phyloP scores from a whole-genome alignment of 2,888 invertebrate genomes.

The Trachelus stipa region DNA sequence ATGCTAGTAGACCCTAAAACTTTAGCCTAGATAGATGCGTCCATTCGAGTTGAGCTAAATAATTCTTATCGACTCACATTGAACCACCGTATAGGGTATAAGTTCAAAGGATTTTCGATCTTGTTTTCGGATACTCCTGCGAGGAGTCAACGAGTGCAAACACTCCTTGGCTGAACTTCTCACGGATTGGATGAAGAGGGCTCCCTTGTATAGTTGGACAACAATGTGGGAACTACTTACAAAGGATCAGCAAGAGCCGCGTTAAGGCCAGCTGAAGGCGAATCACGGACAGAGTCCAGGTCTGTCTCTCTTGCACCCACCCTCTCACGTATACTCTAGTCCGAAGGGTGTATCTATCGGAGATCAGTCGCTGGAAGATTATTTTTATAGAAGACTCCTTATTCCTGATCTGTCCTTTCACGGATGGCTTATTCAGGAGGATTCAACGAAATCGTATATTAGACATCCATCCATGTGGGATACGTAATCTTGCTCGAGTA shows the following conservation, averaged over 20 bases:
- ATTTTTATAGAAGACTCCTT: conserved; percentile 49
- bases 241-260: conserved; percentile 37
- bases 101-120: neutral
- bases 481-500: conserved; percentile 5
- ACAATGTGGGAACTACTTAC: conserved; percentile 30
- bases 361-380: conserved; percentile 54
- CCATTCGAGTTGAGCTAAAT: neutral
- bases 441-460: conserved; percentile 49
- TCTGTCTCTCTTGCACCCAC: neutral
- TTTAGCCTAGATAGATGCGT: neutral
- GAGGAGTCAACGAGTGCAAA: conserved; percentile 7
- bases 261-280: conserved; percentile 28
- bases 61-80: neutral
- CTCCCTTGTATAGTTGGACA: conserved; percentile 22
- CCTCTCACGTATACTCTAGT: conserved; percentile 21
- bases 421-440: conserved; percentile 50
- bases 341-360: conserved; percentile 50
- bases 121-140: neutral
- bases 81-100: neutral
- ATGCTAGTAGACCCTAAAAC: neutral
- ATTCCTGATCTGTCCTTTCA: conserved; percentile 56
- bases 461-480: conserved; percentile 33
- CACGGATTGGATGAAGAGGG: conserved; percentile 35
- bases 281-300: neutral
- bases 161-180: conserved; percentile 23